Base-by-base conservation (phyloP, 2,888 invertebrate species). In the Neocrepidodera transversa region DNA sequence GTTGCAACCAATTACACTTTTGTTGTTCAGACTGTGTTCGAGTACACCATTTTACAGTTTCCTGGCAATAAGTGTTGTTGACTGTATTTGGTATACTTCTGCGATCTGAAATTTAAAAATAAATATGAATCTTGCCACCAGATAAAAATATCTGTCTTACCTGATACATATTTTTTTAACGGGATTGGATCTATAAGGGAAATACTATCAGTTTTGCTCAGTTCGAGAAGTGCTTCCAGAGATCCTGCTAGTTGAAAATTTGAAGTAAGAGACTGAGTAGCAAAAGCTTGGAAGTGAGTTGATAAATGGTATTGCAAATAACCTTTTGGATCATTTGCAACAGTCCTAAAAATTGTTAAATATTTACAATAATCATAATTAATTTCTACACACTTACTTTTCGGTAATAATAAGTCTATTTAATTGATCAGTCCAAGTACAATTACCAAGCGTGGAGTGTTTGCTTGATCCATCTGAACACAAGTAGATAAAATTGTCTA, bases 401-500 rank as follows among this genome's bases (percentile, higher is more conserved):
- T 79, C 78, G 3, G 84, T 78, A 0, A 87, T 79, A 1, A 89
- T 77, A 0, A 84, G 79, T 4, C 79, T 77, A 85, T 87, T 87
- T 0, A 87, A 86, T 69, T 89, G 88, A 36, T 79, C 81, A 1
- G 86, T 79, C 83, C 88, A 85, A 13, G 83, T 76, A 70, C 89
- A 89, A 0, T 86, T 84, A n/a, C n/a, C n/a, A n/a, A n/a, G n/a
- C 0, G 16, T 58, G 14, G 63, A 53, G 30, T 68, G 64, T 54
- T 69, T 68, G 57, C 68, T 61, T n/a, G 67, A 68, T 6, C 77
- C 77, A 68, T 79, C 66, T 17, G 71, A 67, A 64, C 80, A 80
- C 2, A 79, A 63, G 59, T 73, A 79, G 52, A 65, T 66, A 58
- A 68, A 79, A 20, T 67, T 55, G 7, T 63, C 65, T 1, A 18